Evolutionary conservation across 2,113 vertebrate genomes (phyloP).

Genomic region (Gavia stellata): DNA sequence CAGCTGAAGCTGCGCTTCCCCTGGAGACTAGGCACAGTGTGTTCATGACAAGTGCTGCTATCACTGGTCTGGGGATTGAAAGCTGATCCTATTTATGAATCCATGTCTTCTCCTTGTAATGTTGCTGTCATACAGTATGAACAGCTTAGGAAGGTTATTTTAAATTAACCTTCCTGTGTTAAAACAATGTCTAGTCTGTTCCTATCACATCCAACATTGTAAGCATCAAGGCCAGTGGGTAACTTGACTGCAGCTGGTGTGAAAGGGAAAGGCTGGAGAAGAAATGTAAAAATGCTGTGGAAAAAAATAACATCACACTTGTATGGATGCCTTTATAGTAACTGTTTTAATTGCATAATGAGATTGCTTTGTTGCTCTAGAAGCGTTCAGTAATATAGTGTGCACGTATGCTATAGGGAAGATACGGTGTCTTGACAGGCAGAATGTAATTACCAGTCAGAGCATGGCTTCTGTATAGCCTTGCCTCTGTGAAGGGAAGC

Average conservation of each 20-base stretch:
- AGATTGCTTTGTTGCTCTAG: background rate
- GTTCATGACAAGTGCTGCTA: conserved; percentile 43
- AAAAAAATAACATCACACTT: background rate
- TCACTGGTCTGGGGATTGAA: conserved; percentile 14
- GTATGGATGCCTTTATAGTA: background rate
- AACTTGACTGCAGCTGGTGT: background rate
- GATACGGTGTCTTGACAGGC: background rate
- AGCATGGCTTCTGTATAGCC: background rate
- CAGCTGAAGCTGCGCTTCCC: conserved; percentile 1
- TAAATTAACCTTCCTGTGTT: conserved; percentile 58
- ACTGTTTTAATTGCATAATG: background rate
- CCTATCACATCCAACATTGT: conserved; percentile 19
- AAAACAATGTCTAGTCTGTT: conserved; percentile 54
- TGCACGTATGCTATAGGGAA: background rate
- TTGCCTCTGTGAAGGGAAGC: background rate
- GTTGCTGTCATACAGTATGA: conserved; percentile 36
- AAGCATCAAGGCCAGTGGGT: background rate
- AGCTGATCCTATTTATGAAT: conserved; percentile 48
- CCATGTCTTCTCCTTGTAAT: conserved; percentile 22
- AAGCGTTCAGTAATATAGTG: background rate
- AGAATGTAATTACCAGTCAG: background rate
- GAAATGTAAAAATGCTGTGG: background rate
- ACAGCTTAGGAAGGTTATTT: conserved; percentile 54
- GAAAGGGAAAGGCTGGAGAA: background rate
- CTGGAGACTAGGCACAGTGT: background rate